A percentile compares a stretch with the other conserved stretches of the same genome.
Conservation (phyloP, 2,797 vertebrate species). For the Cirrhinus mrigala region DNA sequence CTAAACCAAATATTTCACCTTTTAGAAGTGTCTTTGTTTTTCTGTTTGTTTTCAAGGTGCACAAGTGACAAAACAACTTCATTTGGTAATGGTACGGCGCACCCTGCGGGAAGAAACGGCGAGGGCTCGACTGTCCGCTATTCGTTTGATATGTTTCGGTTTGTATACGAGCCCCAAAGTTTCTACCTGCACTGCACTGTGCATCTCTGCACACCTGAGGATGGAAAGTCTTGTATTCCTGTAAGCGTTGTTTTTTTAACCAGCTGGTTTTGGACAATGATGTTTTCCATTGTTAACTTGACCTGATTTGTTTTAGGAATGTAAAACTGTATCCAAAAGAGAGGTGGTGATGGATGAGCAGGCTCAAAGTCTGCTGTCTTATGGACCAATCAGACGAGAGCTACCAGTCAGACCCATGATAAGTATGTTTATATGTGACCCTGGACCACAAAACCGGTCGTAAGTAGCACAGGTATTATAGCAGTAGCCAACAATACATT, state of each 20-base stretch:
- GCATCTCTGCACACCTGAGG: constrained; percentile 74
- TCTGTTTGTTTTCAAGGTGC: constrained; percentile 67
- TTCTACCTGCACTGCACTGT: constrained; percentile 80
- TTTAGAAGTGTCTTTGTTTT: background rate
- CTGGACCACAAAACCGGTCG: no score
- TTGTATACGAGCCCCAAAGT: constrained; percentile 65
- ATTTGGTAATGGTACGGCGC: constrained; percentile 61
- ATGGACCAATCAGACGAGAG: constrained; percentile 76
- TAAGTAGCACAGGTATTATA: no score
- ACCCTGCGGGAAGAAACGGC: constrained; percentile 61
- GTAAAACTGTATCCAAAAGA: constrained; percentile 74
- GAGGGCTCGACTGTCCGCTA: constrained; percentile 67
- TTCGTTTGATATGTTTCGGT: constrained; percentile 81
- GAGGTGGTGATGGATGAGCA: constrained; percentile 64
- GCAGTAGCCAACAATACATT: no score
- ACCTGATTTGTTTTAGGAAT: constrained; percentile 67
- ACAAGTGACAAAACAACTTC: constrained; percentile 69
- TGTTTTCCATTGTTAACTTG: background rate
- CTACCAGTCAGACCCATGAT: constrained; percentile 62
- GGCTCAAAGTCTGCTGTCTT: constrained; percentile 73
- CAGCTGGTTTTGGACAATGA: background rate
- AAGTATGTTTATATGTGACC: constrained; percentile 61
- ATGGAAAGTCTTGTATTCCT: constrained; percentile 69
- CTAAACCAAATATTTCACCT: background rate
- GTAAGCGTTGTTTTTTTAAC: constrained; percentile 64